Evolutionary conservation across 2,888 invertebrate species (phyloP).

Genomic region (Torymus tubicola): DNA sequence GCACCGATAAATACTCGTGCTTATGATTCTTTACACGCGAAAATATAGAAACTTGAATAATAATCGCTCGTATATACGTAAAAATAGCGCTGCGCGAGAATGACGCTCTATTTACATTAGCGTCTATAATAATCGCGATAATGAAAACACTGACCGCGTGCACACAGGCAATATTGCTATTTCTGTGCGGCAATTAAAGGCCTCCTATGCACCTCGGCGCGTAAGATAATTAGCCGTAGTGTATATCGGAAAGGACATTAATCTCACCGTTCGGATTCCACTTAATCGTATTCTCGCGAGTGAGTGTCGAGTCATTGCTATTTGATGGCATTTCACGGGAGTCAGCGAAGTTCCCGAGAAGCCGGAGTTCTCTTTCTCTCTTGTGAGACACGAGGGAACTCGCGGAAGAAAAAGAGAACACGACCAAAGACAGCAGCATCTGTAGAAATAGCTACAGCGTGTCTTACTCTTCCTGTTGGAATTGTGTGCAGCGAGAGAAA

Average conservation of each 20-base stretch:
- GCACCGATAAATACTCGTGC: slow-evolving; percentile 8
- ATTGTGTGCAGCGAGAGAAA: background rate
- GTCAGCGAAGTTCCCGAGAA: slow-evolving; percentile 46
- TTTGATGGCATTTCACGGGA: slow-evolving; percentile 17
- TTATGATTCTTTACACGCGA: slow-evolving; percentile 10
- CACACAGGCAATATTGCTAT: background rate
- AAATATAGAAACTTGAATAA: slow-evolving; percentile 18
- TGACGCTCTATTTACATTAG: slow-evolving; percentile 2
- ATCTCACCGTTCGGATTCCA: slow-evolving; percentile 49
- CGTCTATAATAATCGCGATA: too few relatives aligned
- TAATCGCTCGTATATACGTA: slow-evolving; percentile 15
- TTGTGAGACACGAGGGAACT: slow-evolving; percentile 8
- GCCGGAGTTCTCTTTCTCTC: background rate
- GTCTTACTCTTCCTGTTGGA: slow-evolving; percentile 40
- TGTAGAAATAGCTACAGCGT: slow-evolving; percentile 50
- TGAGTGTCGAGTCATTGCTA: slow-evolving; percentile 11
- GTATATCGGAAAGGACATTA: slow-evolving; percentile 40
- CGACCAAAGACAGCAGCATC: slow-evolving; percentile 30
- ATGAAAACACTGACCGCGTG: too few relatives aligned
- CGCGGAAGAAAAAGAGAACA: slow-evolving; percentile 28
- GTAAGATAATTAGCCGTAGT: slow-evolving; percentile 26
- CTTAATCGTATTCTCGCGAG: slow-evolving; percentile 40
- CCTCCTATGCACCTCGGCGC: background rate
- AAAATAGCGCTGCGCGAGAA: background rate
- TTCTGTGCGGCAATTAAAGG: slow-evolving; percentile 6